Percentiles rank a stretch among this genome's conserved stretches.
These are phyloP conservation scores for Lethocerus indicus DNA, from an alignment of 1,140 invertebrate genomes.

Conservation along the genomic window DNA sequence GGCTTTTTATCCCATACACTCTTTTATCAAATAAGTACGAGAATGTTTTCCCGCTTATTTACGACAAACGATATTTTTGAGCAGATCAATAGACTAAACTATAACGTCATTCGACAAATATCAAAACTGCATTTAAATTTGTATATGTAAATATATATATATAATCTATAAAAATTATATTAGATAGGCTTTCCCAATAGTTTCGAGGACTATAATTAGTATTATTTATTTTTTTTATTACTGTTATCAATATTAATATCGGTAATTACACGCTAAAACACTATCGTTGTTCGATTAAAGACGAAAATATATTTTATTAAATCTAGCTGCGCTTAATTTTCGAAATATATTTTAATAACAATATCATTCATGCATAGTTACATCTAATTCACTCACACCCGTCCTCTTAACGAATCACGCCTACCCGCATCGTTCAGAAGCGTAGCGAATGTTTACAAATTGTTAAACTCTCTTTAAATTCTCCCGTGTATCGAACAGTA, in stretches of 20 bases:
- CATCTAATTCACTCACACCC: background rate
- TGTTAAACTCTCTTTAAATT: background rate
- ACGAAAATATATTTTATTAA: slow-evolving; percentile 10
- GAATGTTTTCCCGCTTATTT: slow-evolving; percentile 8
- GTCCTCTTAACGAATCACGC: background rate
- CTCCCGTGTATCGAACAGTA: background rate
- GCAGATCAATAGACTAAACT: slow-evolving; percentile 17
- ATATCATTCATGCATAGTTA: background rate
- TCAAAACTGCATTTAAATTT: slow-evolving; percentile 14
- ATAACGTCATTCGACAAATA: slow-evolving; percentile 16
- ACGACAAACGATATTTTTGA: slow-evolving; percentile 16
- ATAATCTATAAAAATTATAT: slow-evolving; percentile 15
- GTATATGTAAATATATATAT: slow-evolving; percentile 14
- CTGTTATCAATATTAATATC: background rate
- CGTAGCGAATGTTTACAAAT: background rate
- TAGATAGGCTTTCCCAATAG: slow-evolving; percentile 9
- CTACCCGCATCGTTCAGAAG: too few species aligned
- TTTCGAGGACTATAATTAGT: slow-evolving; percentile 3
- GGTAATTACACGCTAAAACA: too few species aligned
- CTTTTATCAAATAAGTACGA: slow-evolving; percentile 15
- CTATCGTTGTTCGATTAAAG: slow-evolving; percentile 16
- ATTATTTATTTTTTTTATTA: slow-evolving; percentile 3
- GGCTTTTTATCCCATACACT: slow-evolving; percentile 12
- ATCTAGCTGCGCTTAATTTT: background rate
- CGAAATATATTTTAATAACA: background rate